These are phyloP conservation scores for Tinamus major DNA, from an alignment of 2,797 vertebrate species.

Conservation along the genomic window DNA sequence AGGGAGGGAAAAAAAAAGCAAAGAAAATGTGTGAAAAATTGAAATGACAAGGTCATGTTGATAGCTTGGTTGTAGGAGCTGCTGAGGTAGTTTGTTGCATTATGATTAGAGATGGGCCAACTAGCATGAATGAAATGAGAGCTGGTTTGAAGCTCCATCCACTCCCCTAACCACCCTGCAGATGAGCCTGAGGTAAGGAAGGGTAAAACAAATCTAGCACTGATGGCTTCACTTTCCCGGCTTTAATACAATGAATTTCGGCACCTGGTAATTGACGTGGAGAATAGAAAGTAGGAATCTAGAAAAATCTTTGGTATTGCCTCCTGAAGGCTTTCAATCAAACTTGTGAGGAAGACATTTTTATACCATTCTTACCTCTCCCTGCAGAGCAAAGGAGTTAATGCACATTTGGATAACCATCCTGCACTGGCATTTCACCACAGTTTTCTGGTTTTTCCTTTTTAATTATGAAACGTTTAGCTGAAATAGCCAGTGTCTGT, in stretches of 20 bases:
- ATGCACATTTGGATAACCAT: conserved; percentile 31
- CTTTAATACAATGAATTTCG: neutral
- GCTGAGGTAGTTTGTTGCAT: conserved; percentile 1
- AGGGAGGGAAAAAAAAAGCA: neutral
- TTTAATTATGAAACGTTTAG: conserved; percentile 31
- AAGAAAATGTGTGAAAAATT: conserved; percentile 59
- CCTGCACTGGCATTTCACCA: conserved; percentile 8
- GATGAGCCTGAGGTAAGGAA: neutral
- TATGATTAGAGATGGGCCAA: conserved; percentile 45
- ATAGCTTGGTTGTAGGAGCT: conserved; percentile 49
- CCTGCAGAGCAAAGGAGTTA: conserved; percentile 42
- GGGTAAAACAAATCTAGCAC: neutral
- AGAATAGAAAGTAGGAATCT: conserved; percentile 24
- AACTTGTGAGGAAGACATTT: conserved; percentile 38
- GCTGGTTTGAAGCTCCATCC: conserved; percentile 26
- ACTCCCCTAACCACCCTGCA: neutral
- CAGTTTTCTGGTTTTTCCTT: neutral
- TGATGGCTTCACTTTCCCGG: neutral
- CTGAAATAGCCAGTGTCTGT: conserved; percentile 38
- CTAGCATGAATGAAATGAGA: conserved; percentile 18
- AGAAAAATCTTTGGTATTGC: neutral
- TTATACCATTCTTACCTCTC: conserved; percentile 42
- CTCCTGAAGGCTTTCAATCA: conserved; percentile 32
- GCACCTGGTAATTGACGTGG: neutral
- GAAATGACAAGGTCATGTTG: conserved; percentile 48